Conservation (phyloP, 2,797 vertebrate genomes). For the Enteromius treurensis region DNA sequence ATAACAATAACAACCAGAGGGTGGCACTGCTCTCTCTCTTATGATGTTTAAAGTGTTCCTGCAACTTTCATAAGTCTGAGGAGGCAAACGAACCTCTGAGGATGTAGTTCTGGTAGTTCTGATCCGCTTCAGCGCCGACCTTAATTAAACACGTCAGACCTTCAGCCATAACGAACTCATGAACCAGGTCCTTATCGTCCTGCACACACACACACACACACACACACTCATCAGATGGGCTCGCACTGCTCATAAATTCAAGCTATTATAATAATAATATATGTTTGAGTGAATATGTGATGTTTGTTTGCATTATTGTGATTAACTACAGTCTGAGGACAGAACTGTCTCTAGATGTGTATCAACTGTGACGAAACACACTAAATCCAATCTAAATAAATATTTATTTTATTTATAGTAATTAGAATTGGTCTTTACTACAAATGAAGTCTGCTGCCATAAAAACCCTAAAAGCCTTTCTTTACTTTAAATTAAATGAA, state of each 20-base stretch:
- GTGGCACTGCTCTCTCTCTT: neutral
- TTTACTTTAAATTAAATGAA: no score
- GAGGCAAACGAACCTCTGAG: constrained; percentile 82
- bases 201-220: constrained; percentile 64
- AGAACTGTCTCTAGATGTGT: no score
- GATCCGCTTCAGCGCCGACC: constrained; percentile 93
- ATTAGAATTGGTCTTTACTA: no score
- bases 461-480: no score
- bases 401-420: no score
- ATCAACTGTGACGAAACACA: no score
- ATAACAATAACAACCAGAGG: neutral
- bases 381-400: no score
- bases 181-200: constrained; percentile 98
- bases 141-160: constrained; percentile 95
- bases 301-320: no score
- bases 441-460: no score
- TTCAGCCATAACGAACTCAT: constrained; percentile 94
- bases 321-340: no score
- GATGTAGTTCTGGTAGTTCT: constrained; percentile 98
- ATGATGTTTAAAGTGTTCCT: neutral
- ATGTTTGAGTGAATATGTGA: neutral
- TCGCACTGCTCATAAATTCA: neutral
- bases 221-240: neutral
- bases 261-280: neutral
- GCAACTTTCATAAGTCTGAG: neutral